A percentile compares a stretch with the other conserved stretches of the same genome.
Conservation (phyloP, 2,113 vertebrate genomes). For the Rhodinocichla rosea region DNA sequence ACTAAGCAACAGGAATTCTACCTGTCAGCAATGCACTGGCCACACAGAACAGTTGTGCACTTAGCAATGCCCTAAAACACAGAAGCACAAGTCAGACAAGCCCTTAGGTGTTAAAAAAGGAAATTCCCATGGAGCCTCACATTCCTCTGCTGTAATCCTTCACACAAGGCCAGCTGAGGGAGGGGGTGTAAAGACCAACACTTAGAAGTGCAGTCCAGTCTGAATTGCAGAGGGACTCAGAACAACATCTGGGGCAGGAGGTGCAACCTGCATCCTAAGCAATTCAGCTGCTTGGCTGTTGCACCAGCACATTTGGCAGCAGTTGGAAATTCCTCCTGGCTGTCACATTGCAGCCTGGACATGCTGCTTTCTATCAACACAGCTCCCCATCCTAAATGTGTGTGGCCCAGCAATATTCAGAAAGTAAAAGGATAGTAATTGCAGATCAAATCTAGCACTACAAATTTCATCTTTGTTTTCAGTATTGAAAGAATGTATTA, state of each 20-base stretch:
- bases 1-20: not conserved
- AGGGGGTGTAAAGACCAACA: not conserved
- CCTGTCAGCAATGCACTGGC: not conserved
- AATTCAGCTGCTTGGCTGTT: not conserved
- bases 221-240: not conserved
- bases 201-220: not conserved
- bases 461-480: not conserved
- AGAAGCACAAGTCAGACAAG: not conserved
- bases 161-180: not conserved
- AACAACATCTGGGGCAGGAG: not conserved
- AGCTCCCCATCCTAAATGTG: not conserved
- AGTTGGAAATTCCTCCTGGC: not conserved
- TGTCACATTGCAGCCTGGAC: not conserved
- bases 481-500: not conserved
- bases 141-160: not conserved
- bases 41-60: not conserved
- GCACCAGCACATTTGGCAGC: not conserved
- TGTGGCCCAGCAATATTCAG: not conserved
- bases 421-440: not conserved
- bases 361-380: not conserved
- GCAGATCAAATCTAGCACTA: not conserved
- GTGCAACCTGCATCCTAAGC: not conserved
- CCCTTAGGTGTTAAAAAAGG: not conserved
- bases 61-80: not conserved
- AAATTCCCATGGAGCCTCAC: not conserved